Evolutionary conservation across 1,140 invertebrate genomes (phyloP).

Genomic region (Dreissena rostriformis): DNA sequence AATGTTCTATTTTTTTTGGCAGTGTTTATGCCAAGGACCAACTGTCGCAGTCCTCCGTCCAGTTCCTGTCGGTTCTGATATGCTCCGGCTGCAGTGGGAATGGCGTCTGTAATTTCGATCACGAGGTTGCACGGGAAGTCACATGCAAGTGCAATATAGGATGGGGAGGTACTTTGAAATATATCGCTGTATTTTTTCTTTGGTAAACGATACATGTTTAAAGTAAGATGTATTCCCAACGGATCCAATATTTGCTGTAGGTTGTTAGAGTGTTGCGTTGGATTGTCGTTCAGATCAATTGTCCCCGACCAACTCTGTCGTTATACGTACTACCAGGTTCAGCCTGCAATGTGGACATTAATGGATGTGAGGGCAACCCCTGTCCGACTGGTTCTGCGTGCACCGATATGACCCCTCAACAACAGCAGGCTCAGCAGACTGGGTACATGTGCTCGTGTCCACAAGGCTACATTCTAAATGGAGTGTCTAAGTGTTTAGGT

Average conservation of each 20-base stretch:
- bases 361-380: slow-evolving; percentile 15
- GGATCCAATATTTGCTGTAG: not conserved
- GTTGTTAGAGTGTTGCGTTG: not conserved
- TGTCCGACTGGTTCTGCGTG: slow-evolving; percentile 13
- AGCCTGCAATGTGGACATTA: slow-evolving; percentile 11
- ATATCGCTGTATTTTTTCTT: not conserved
- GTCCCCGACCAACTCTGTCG: no score
- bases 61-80: slow-evolving; percentile 9
- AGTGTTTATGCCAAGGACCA: no score
- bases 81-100: slow-evolving; percentile 19
- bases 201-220: not conserved
- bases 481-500: not conserved
- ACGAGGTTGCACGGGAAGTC: not conserved
- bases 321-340: not conserved
- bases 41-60: no score
- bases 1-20: no score
- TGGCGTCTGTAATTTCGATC: slow-evolving; percentile 13
- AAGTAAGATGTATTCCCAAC: not conserved
- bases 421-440: not conserved
- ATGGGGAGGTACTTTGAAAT: slow-evolving; percentile 31
- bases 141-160: slow-evolving; percentile 22
- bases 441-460: slow-evolving; percentile 9
- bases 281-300: not conserved
- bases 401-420: slow-evolving; percentile 13
- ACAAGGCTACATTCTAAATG: not conserved